Evolutionary conservation across 2,888 invertebrate species (phyloP).

Genomic region (Tuta absoluta): DNA sequence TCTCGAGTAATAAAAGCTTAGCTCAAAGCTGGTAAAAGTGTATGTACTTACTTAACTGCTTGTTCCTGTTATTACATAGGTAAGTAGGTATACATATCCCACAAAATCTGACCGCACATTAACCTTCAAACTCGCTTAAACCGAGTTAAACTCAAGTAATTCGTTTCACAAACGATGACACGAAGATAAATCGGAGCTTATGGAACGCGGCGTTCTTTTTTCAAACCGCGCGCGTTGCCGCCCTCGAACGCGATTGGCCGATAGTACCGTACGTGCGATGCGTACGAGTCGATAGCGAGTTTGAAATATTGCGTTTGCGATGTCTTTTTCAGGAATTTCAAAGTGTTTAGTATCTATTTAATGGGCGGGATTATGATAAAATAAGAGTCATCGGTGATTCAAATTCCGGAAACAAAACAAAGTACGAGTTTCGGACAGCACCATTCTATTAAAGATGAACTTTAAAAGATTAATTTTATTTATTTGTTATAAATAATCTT

Average conservation of each 20-base stretch:
- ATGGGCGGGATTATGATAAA: background rate
- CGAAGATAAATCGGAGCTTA: slow-evolving; percentile 42
- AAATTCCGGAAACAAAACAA: too few species aligned
- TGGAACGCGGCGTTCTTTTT: slow-evolving; percentile 46
- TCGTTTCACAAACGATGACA: slow-evolving; percentile 37
- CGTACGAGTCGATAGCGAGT: slow-evolving; percentile 48
- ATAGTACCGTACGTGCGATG: slow-evolving; percentile 52
- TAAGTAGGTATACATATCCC: background rate
- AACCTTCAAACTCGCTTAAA: slow-evolving; percentile 17
- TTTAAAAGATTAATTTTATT: too few species aligned
- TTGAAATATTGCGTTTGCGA: slow-evolving; percentile 40
- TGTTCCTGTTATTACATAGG: background rate
- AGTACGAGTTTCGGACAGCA: too few species aligned
- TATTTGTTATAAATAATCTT: too few species aligned
- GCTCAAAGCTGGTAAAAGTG: too few species aligned
- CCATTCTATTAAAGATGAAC: too few species aligned
- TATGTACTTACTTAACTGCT: background rate
- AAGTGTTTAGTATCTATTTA: background rate
- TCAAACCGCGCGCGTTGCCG: slow-evolving; percentile 51
- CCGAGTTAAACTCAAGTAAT: slow-evolving; percentile 27
- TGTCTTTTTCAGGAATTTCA: slow-evolving; percentile 27
- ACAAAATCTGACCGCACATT: slow-evolving; percentile 6
- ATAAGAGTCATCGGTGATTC: background rate
- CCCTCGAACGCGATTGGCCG: slow-evolving; percentile 54
- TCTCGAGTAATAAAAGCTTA: too few species aligned